Conservation (phyloP, 2,797 vertebrate species). For the Perodicticus potto region DNA sequence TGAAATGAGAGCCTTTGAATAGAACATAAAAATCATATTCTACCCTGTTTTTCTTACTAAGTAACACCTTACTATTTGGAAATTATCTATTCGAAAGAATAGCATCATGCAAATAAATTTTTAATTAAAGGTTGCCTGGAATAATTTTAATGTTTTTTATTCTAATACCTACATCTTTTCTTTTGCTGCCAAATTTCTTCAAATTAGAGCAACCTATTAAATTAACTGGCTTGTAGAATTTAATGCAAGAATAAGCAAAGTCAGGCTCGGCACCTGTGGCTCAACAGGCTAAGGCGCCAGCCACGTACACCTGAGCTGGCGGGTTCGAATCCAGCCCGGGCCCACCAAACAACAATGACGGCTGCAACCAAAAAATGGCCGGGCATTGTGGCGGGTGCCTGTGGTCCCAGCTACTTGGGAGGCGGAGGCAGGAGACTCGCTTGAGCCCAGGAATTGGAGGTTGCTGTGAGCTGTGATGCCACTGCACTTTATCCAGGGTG, state of each 20-base stretch:
- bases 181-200: conserved; percentile 45
- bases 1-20: conserved; percentile 16
- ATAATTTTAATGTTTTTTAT: conserved; percentile 65
- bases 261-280: no score
- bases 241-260: conserved; percentile 62
- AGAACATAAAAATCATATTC: not conserved
- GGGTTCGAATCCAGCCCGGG: no score
- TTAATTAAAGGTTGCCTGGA: conserved; percentile 49
- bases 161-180: conserved; percentile 34
- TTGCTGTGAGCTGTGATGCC: no score
- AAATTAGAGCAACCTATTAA: conserved; percentile 26
- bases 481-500: no score
- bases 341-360: no score
- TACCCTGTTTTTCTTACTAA: not conserved
- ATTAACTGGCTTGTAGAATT: conserved; percentile 51
- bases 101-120: conserved; percentile 53
- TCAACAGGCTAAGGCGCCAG: no score
- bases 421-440: no score
- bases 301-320: no score
- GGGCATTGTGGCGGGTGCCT: no score
- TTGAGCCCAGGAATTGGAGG: no score
- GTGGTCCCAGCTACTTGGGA: no score
- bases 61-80: not conserved
- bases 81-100: not conserved
- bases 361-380: no score